phyloP scores from a whole-genome alignment of 35 echinoderm and acorn worm genomes.

The Hemicentrotus pulcherrimus region DNA sequence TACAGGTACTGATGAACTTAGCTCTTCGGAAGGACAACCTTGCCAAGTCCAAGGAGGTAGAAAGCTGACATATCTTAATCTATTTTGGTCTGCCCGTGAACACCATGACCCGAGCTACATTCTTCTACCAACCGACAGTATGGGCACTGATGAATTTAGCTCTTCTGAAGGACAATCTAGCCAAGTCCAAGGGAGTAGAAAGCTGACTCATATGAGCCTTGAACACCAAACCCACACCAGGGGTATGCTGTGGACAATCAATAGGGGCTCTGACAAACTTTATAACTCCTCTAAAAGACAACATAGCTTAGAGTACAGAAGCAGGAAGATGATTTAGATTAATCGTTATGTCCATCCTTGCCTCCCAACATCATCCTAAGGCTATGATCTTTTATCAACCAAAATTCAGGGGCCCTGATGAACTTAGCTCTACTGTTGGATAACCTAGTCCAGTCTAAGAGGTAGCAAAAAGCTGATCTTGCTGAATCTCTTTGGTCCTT shows the following conservation, averaged over 20 bases:
- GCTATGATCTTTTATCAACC: too few relatives aligned
- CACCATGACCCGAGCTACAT: not conserved
- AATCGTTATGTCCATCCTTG: too few relatives aligned
- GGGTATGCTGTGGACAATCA: too few relatives aligned
- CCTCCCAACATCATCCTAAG: too few relatives aligned
- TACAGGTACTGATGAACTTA: not conserved
- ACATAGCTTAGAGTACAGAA: too few relatives aligned
- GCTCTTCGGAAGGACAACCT: not conserved
- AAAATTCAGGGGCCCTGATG: not conserved
- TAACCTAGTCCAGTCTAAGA: too few relatives aligned
- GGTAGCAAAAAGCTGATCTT: not conserved
- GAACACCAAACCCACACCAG: not conserved
- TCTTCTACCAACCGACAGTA: constrained; percentile 1
- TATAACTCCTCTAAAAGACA: too few relatives aligned
- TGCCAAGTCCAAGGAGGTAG: not conserved
- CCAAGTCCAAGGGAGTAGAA: not conserved
- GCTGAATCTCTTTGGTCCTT: not conserved
- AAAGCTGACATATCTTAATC: not conserved
- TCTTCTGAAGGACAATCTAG: not conserved
- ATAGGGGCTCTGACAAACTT: too few relatives aligned
- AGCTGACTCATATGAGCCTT: not conserved
- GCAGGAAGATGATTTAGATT: too few relatives aligned
- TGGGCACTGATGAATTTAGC: too few relatives aligned
- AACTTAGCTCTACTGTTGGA: not conserved
- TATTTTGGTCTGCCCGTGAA: not conserved